Evolutionary conservation across 2,888 invertebrate species (phyloP), one percentile per base, ranked within the genome.

Genomic region (Acanthopleura granulata): DNA sequence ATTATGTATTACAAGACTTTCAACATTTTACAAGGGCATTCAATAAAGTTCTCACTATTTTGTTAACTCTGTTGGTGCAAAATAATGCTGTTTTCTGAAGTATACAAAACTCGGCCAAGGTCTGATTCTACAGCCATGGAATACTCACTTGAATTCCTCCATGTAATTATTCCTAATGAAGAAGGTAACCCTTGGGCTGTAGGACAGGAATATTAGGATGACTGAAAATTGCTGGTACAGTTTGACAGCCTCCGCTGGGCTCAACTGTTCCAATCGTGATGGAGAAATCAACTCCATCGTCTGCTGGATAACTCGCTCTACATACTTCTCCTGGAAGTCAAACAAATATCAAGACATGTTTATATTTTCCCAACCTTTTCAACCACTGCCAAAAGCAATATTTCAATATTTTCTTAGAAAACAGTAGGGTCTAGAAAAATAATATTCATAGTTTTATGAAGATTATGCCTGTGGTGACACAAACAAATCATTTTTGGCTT

Each of bases 121-220:
- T 40, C 4, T 6, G 40, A 40, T 3, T 3, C 40, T 9, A 40
- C 3, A 40, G 40, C 40, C 40, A 69, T 73, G 0, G 1, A 12
- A 25, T 0, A 76, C 86, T 81, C 82, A 89, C 88, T 87, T 88
- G 81, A 89, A 89, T 75, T 89, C 89, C 78, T 88, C 88, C n/a
- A 82, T 81, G 77, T 87, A 88, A 73, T 86, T 86, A 62, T 84
- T 78, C 27, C 83, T 77, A 30, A 89, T 84, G 73, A 85, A 86
- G 22, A 77, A 77, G 70, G 83, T 80, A 30, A 86, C 78, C 29
- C 75, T 73, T 0, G 85, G 83, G 73, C 86, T 87, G 80, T 86
- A 85, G 62, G 86, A 81, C 15, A 88, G 80, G 73, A 89, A 84
- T 0, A 83, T 85, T 16, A 83, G 80, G 0, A 89, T 83, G 9